A percentile compares a stretch with the other conserved stretches of the same genome.
Conservation (phyloP, 2,797 vertebrate genomes). For the Trematomus bernacchii region DNA sequence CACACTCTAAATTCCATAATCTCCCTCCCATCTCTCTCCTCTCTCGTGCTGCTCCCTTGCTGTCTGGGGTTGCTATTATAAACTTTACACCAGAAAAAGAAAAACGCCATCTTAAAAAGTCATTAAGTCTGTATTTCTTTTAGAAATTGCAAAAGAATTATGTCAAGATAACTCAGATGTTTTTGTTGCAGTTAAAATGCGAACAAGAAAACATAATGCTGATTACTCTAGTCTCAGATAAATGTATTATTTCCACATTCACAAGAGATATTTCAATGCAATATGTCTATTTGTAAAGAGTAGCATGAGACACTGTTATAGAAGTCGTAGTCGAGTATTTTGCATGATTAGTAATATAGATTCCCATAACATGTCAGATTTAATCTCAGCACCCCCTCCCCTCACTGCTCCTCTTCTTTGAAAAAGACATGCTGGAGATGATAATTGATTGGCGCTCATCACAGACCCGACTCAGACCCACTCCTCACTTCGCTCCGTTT, state of each 20-base stretch:
- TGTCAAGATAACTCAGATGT: constrained; percentile 13
- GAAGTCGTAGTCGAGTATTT: constrained; percentile 2
- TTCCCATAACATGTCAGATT: constrained; percentile 35
- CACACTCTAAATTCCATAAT: constrained; percentile 72
- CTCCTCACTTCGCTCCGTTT: constrained; percentile 37
- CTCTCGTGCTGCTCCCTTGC: constrained; percentile 32
- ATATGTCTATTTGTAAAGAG: background rate
- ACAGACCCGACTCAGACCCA: constrained; percentile 41
- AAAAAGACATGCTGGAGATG: constrained; percentile 55
- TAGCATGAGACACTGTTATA: background rate
- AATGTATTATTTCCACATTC: constrained; percentile 14
- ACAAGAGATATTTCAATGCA: background rate
- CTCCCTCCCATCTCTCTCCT: constrained; percentile 49
- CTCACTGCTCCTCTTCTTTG: constrained; percentile 32
- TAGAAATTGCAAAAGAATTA: background rate
- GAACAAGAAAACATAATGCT: background rate
- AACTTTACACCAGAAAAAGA: constrained; percentile 33
- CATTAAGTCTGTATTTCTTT: constrained; percentile 4
- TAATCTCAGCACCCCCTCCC: constrained; percentile 30
- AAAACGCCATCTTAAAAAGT: constrained; percentile 20
- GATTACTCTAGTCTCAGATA: background rate
- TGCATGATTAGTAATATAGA: constrained; percentile 22
- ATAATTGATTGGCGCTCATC: constrained; percentile 67
- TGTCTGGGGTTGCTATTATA: constrained; percentile 36
- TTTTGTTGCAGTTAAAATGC: constrained; percentile 13